phyloP scores from a whole-genome alignment of 2,797 vertebrate genomes.

The Tauraco hartlaubi region DNA sequence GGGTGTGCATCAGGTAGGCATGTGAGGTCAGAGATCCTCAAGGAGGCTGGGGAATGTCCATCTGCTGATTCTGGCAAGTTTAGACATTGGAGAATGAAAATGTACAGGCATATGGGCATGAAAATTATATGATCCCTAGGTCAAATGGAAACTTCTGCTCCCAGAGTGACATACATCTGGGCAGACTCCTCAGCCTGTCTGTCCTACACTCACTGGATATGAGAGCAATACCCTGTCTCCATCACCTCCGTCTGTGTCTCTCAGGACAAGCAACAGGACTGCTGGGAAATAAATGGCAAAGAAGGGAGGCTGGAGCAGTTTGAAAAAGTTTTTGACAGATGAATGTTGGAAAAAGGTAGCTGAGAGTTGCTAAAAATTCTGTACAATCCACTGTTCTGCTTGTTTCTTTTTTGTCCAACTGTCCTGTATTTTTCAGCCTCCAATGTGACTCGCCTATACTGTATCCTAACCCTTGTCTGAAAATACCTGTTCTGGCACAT shows the following conservation, averaged over 20 bases:
- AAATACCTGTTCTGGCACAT: fast-evolving
- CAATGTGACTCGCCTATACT: not conserved
- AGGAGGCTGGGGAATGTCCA: not conserved
- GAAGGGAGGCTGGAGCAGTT: not conserved
- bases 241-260: not conserved
- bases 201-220: not conserved
- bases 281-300: not conserved
- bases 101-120: not conserved
- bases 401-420: not conserved
- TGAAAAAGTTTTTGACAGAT: not conserved
- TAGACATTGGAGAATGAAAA: not conserved
- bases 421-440: not conserved
- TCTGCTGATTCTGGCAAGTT: not conserved
- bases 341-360: not conserved
- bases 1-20: not conserved
- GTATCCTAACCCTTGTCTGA: not conserved
- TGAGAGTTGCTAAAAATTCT: not conserved
- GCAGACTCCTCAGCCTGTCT: not conserved
- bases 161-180: not conserved
- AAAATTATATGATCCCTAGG: not conserved
- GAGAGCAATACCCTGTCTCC: not conserved
- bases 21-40: fast-evolving
- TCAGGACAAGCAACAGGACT: not conserved
- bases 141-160: not conserved
- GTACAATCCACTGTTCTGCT: not conserved